These are phyloP conservation scores for Epizoanthus ramosus DNA, from an alignment of 92 coral and sea anemone genomes.

Conservation along the genomic window DNA sequence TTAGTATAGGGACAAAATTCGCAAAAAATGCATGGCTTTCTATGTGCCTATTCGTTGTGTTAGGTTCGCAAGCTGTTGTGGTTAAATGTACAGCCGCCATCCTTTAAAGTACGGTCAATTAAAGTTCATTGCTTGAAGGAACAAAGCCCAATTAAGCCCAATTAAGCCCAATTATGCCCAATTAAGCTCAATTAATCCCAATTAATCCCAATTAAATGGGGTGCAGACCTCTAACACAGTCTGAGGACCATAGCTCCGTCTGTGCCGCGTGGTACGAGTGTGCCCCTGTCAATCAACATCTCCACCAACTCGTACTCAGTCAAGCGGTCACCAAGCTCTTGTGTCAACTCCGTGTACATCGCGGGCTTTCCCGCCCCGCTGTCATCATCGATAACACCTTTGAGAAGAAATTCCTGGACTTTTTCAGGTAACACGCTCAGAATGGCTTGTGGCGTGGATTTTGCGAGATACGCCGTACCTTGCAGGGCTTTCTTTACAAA, in stretches of 20 bases:
- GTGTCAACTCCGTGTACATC: conserved; percentile 34
- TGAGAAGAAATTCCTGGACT: neutral
- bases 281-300: conserved; percentile 47
- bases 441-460: conserved; percentile 6
- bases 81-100: no score
- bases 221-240: neutral
- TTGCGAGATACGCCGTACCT: conserved; percentile 5
- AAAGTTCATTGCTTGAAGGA: no score
- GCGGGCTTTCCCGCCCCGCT: neutral
- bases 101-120: no score
- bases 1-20: no score
- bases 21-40: no score
- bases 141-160: no score
- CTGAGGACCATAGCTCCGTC: conserved; percentile 36
- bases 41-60: no score
- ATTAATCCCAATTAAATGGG: no score
- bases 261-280: conserved; percentile 2
- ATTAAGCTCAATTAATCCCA: no score
- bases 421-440: neutral
- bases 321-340: conserved; percentile 54
- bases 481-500: conserved; percentile 9
- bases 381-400: neutral
- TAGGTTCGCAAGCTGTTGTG: no score
- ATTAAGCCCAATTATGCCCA: no score
- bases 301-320: conserved; percentile 53